Evolutionary conservation across 2,888 invertebrate species (phyloP).

Genomic region (Loripinus fragilis): DNA sequence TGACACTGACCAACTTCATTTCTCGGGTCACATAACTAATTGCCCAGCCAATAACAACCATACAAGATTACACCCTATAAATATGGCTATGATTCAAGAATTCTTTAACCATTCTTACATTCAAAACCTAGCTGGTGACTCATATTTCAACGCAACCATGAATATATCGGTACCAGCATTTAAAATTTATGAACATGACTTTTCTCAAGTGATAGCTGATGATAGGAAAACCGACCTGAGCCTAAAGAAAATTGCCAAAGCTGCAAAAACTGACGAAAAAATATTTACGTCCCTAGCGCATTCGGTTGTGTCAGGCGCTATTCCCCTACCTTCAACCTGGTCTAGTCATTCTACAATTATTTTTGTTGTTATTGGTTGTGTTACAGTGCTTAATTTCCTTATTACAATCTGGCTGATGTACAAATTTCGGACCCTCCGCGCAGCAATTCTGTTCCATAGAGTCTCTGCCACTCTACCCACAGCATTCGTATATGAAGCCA

Average conservation of each 20-base stretch:
- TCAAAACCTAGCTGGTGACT: too few species aligned
- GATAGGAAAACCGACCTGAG: background rate
- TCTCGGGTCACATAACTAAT: background rate
- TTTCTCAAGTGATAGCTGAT: background rate
- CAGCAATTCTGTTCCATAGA: background rate
- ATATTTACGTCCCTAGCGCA: background rate
- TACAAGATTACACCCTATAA: background rate
- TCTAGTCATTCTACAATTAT: background rate
- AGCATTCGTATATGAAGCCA: background rate
- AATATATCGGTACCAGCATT: too few species aligned
- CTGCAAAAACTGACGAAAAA: background rate
- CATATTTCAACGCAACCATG: too few species aligned
- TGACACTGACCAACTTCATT: conserved; percentile 3
- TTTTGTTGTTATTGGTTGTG: background rate
- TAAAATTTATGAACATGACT: background rate
- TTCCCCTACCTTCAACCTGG: background rate
- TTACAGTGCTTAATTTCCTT: background rate
- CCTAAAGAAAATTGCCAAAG: background rate
- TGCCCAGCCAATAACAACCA: background rate
- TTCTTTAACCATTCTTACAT: too few species aligned
- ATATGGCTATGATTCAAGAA: background rate
- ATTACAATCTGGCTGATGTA: background rate
- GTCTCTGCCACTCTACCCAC: conserved; percentile 2
- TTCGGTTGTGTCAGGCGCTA: background rate
- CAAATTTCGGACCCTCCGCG: conserved; percentile 6